These are phyloP conservation scores for Hozukius guyotensis DNA, from an alignment of 2,797 vertebrate species.

Conservation along the genomic window DNA sequence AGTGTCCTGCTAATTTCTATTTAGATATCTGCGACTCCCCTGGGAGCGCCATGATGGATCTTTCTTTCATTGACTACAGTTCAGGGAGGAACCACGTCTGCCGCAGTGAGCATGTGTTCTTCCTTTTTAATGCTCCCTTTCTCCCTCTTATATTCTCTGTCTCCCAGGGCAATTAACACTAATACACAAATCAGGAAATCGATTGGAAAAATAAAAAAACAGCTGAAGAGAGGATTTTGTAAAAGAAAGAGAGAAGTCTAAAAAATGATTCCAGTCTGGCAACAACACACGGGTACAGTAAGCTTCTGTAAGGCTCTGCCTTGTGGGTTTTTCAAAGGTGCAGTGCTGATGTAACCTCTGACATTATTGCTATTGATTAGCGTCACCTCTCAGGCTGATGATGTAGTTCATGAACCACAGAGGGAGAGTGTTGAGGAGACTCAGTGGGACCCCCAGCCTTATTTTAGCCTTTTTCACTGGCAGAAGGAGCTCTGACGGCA, in stretches of 20 bases:
- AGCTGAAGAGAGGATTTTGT: slow-evolving; percentile 2
- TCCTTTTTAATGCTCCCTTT: slow-evolving; percentile 20
- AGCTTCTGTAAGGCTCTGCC: neutral
- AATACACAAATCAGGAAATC: slow-evolving; percentile 14
- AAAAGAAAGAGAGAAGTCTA: neutral
- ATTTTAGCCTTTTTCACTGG: slow-evolving; percentile 40
- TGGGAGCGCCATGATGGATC: slow-evolving; percentile 73
- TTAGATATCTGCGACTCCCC: slow-evolving; percentile 61
- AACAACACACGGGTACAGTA: neutral
- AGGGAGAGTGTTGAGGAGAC: slow-evolving; percentile 13
- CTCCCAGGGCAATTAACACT: neutral
- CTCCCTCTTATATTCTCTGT: neutral
- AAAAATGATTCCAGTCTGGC: neutral
- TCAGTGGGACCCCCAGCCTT: slow-evolving; percentile 33
- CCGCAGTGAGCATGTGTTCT: slow-evolving; percentile 41
- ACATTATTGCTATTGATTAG: slow-evolving; percentile 31
- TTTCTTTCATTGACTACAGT: slow-evolving; percentile 77
- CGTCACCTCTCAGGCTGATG: slow-evolving; percentile 18
- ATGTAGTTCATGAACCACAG: slow-evolving; percentile 41
- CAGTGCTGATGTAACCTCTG: slow-evolving; percentile 29
- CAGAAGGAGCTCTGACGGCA: slow-evolving; percentile 46
- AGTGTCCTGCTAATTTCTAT: slow-evolving; percentile 78
- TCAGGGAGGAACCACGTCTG: slow-evolving; percentile 48
- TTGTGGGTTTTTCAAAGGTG: slow-evolving; percentile 1
- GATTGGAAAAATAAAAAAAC: slow-evolving; percentile 9